A percentile compares a stretch with the other conserved stretches of the same genome.
These are phyloP conservation scores for Sterna hirundo DNA, from an alignment of 2,113 vertebrate species.

Conservation along the genomic window DNA sequence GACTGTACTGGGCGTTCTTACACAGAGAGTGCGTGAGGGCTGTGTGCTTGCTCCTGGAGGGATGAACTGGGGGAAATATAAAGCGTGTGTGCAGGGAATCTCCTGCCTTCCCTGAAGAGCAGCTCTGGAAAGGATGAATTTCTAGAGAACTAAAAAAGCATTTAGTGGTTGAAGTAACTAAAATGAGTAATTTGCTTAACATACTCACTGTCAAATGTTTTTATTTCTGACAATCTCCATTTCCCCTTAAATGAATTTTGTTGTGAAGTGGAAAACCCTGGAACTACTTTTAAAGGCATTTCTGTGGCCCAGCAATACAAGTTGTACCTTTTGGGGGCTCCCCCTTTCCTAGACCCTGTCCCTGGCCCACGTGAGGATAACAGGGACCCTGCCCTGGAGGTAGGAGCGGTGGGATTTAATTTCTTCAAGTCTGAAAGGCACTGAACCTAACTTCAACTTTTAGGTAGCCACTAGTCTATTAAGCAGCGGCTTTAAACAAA, in stretches of 20 bases:
- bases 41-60: fast-evolving
- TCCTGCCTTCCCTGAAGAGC: neutral
- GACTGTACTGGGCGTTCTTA: neutral
- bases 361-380: neutral
- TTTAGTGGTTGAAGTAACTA: neutral
- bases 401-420: neutral
- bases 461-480: neutral
- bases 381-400: fast-evolving
- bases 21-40: fast-evolving
- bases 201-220: neutral
- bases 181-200: neutral
- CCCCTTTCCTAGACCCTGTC: neutral
- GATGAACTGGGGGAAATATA: neutral
- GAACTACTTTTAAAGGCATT: neutral
- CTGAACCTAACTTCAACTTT: neutral
- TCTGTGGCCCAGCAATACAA: neutral
- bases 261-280: neutral
- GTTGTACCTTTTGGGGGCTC: neutral
- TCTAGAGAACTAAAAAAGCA: neutral
- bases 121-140: neutral
- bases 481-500: neutral
- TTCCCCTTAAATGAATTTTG: neutral
- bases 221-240: neutral
- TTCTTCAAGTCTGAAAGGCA: neutral
- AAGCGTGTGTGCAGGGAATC: neutral